Conservation (phyloP, 2,888 invertebrate species). For the Nymphalis c-album region DNA sequence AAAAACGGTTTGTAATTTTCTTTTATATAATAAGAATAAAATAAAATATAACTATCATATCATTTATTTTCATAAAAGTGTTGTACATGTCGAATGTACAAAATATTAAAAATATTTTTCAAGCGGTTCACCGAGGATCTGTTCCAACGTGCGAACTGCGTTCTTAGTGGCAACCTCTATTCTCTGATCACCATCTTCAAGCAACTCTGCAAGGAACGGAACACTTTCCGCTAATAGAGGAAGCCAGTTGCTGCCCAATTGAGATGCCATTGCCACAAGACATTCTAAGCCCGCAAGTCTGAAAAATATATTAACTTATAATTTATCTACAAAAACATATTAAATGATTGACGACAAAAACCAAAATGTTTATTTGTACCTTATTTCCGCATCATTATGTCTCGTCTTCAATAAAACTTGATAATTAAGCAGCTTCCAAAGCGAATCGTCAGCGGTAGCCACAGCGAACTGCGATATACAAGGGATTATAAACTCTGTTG, state of each 20-base stretch:
- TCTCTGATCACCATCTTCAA: conserved; percentile 93
- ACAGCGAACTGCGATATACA: conserved; percentile 92
- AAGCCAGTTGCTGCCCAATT: conserved; percentile 93
- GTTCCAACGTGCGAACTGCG: conserved; percentile 91
- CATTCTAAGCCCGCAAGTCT: conserved; percentile 87
- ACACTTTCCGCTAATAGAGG: conserved; percentile 95
- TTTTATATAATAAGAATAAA: too few relatives aligned
- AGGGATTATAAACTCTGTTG: conserved; percentile 84
- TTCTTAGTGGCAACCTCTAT: conserved; percentile 91
- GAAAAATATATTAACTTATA: conserved; percentile 35
- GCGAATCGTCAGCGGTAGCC: conserved; percentile 90
- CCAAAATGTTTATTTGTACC: conserved; percentile 49
- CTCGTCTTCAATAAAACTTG: conserved; percentile 94
- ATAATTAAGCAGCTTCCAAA: conserved; percentile 95
- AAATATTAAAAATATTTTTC: conserved; percentile 89
- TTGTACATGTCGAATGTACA: not conserved
- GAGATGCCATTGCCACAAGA: conserved; percentile 89
- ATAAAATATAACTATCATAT: not conserved
- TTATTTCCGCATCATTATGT: conserved; percentile 86
- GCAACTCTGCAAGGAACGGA: conserved; percentile 94
- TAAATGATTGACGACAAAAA: not conserved
- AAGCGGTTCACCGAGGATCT: conserved; percentile 93
- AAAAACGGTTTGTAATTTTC: too few relatives aligned
- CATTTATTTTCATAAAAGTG: conserved; percentile 1
- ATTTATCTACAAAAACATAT: too few relatives aligned